A percentile compares a stretch with the other conserved stretches of the same genome.
Conservation (phyloP, 2,797 vertebrate species). For the Ctenopoma multispine region DNA sequence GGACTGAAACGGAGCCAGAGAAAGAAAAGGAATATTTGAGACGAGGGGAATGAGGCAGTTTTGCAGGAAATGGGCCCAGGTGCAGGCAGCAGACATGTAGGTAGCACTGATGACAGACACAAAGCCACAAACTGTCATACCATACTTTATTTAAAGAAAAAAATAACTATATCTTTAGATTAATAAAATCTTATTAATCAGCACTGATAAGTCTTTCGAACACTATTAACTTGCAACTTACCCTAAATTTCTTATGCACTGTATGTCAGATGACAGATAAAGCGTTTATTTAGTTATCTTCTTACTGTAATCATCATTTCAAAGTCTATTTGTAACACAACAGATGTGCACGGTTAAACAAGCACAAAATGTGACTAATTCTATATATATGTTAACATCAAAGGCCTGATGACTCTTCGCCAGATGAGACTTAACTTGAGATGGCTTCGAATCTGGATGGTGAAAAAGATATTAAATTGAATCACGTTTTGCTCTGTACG, state of each 20-base stretch:
- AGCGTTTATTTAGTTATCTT: conserved; percentile 13
- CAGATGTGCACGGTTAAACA: conserved; percentile 26
- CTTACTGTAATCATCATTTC: conserved; percentile 25
- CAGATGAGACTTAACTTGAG: conserved; percentile 58
- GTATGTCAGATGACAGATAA: conserved; percentile 14
- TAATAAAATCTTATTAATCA: not conserved
- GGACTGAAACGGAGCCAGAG: conserved; percentile 54
- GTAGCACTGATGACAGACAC: conserved; percentile 15
- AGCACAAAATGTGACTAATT: conserved; percentile 42
- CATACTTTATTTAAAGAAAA: conserved; percentile 15
- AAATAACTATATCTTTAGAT: not conserved
- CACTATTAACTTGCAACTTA: not conserved
- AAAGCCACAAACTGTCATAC: conserved; percentile 22
- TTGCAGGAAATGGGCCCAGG: conserved; percentile 57
- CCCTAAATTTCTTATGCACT: not conserved
- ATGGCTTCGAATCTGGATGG: conserved; percentile 63
- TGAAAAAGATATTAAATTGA: conserved; percentile 57
- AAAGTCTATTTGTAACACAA: conserved; percentile 24
- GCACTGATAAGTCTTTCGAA: not conserved
- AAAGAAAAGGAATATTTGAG: conserved; percentile 61
- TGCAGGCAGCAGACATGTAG: conserved; percentile 27
- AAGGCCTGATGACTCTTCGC: conserved; percentile 48
- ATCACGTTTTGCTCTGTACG: conserved; percentile 59
- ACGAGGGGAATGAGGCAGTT: conserved; percentile 49
- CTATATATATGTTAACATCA: conserved; percentile 50